Percentiles rank a stretch among this genome's conserved stretches.
phyloP scores from a whole-genome alignment of 1,140 invertebrate genomes.

The Lycorma delicatula region DNA sequence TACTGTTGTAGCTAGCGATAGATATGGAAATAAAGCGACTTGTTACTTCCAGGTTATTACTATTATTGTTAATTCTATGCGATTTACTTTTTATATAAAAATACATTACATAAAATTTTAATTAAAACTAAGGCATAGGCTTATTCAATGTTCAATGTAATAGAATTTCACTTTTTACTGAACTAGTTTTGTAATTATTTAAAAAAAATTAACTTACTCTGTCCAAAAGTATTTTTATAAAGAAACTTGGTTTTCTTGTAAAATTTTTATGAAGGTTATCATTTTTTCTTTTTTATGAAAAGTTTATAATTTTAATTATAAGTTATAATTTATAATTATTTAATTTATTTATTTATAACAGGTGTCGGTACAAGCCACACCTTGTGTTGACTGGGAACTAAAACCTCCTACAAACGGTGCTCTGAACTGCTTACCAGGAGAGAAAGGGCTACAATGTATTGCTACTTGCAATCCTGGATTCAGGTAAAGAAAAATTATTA shows the following conservation, averaged over 20 bases:
- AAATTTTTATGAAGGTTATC: no score
- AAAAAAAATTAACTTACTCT: neutral
- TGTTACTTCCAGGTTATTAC: slow-evolving; percentile 83
- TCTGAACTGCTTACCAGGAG: slow-evolving; percentile 74
- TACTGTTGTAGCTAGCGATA: slow-evolving; percentile 81
- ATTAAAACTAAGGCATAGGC: neutral
- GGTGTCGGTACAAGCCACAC: slow-evolving; percentile 82
- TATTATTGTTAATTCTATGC: neutral
- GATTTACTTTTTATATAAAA: neutral
- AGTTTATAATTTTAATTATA: neutral
- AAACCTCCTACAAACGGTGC: slow-evolving; percentile 79
- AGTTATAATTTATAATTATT: neutral
- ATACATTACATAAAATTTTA: neutral
- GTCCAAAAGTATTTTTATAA: no score
- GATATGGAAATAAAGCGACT: slow-evolving; percentile 78
- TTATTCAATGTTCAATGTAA: no score
- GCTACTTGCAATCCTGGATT: slow-evolving; percentile 87
- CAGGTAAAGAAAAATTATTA: slow-evolving; percentile 15
- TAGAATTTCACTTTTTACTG: neutral
- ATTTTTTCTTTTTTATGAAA: no score
- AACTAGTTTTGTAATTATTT: neutral
- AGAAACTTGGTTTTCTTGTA: no score
- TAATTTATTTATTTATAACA: slow-evolving; percentile 32
- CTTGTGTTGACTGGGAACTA: slow-evolving; percentile 90
- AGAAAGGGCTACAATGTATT: slow-evolving; percentile 79